These are phyloP conservation scores for Drosophila navojoa DNA, from an alignment of 1,140 invertebrate genomes.

Conservation along the genomic window DNA sequence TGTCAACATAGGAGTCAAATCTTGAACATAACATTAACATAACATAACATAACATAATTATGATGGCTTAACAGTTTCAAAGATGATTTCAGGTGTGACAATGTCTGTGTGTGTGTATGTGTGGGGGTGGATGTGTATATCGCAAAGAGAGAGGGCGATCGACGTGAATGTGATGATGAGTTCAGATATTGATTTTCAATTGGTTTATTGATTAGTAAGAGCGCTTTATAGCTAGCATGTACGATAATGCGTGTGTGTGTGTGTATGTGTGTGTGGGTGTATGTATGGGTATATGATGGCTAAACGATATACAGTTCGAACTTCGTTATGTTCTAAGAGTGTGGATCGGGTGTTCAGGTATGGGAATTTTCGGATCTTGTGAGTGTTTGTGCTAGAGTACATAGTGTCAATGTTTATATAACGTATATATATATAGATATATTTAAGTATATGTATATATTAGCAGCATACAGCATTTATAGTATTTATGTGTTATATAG, in stretches of 20 bases:
- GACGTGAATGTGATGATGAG: constrained; percentile 11
- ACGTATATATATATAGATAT: constrained; percentile 8
- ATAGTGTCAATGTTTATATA: constrained; percentile 45
- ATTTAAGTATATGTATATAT: constrained; percentile 21
- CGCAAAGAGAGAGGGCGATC: constrained; percentile 8
- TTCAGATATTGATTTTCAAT: constrained; percentile 14
- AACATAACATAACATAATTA: constrained; percentile 54
- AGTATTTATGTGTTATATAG: constrained; percentile 44
- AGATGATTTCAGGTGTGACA: constrained; percentile 21
- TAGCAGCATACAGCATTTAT: constrained; percentile 75
- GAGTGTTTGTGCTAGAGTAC: constrained; percentile 58
- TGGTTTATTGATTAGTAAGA: constrained; percentile 30
- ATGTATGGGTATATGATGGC: constrained; percentile 19
- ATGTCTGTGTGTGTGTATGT: constrained; percentile 13
- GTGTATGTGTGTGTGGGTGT: constrained; percentile 2
- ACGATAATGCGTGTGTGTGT: constrained; percentile 18
- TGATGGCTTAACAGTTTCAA: constrained; percentile 43
- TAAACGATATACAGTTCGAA: constrained; percentile 36
- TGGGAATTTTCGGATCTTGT: constrained; percentile 17
- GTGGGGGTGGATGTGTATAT: constrained; percentile 25
- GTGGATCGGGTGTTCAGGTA: constrained; percentile 11
- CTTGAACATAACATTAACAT: constrained; percentile 52
- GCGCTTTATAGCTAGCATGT: constrained; percentile 33
- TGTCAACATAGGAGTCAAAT: constrained; percentile 41
- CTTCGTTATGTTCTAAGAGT: constrained; percentile 31